Evolutionary conservation across 1,140 invertebrate genomes (phyloP), one percentile per base, ranked within the genome.

Genomic region (Papilio dardanus): DNA sequence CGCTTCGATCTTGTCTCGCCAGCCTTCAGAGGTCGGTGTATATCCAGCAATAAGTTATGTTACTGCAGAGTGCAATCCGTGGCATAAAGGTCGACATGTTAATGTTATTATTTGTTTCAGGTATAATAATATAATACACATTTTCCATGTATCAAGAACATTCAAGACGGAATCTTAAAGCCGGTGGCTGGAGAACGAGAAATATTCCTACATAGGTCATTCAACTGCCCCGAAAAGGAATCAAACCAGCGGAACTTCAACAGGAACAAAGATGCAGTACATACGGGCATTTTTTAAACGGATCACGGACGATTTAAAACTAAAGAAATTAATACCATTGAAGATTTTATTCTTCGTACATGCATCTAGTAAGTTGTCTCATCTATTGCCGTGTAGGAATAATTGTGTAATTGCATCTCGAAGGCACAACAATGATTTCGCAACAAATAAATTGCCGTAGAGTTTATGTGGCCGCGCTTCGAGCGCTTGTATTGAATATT

Each of bases 321-420:
- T 96, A 78, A 96, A 96, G 83, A 95, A 97, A 86, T 89, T 97
- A 7, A 90, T 97, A 76, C 96, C 96, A 1, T 83, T 97, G 24
- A 97, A 97, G 87, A 89, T 97, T 76, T 94, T 97, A 75, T 97
- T 96, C 88, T 97, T 97, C 84, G 95, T 97, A 28, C 96, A 97
- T 91, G 95, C 96, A 24, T 96, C 96, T 31, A 97, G 96, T 97
- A 94, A 96, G 96, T 92, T 58, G 21, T 42, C 14, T 0, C 19
- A 69, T 35, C 19, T 42, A 40, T 21, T 69, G n/a, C n/a, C 31
- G 14, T 24, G 21, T 35, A 35, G 1, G n/a, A 31, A 37, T 24
- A 69, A 69, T 50, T 71, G 37, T 19, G 24, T 16, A 73, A 73
- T 73, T 54, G 46, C 31, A 58, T 73, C 46, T 73, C 31, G 21